These are phyloP conservation scores for Platalea minor DNA, from an alignment of 2,797 vertebrate species.

Conservation along the genomic window DNA sequence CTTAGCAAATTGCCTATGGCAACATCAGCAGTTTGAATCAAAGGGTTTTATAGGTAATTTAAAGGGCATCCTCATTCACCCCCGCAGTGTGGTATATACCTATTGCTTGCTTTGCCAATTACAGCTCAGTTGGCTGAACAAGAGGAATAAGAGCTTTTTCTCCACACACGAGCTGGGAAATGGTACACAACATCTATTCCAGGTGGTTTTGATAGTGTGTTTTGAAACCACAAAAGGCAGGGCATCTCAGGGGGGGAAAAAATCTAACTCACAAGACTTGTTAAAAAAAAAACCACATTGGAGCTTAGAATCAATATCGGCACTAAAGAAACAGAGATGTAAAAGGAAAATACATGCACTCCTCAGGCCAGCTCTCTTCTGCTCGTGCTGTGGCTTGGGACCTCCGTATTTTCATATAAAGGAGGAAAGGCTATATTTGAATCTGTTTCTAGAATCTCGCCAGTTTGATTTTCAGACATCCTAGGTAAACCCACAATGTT, in stretches of 20 bases:
- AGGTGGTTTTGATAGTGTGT: background rate
- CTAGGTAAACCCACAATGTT: background rate
- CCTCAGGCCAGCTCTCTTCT: background rate
- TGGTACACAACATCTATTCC: background rate
- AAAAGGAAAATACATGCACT: background rate
- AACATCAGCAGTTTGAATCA: slow-evolving; percentile 77
- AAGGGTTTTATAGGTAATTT: slow-evolving; percentile 77
- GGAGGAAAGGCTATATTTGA: background rate
- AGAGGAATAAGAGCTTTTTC: background rate
- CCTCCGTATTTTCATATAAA: background rate
- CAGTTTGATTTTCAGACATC: background rate
- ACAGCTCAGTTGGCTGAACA: background rate
- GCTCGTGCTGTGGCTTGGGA: background rate
- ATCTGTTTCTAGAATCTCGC: background rate
- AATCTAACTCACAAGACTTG: background rate
- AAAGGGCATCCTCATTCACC: slow-evolving; percentile 69
- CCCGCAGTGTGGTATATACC: background rate
- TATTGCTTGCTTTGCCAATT: slow-evolving; percentile 18
- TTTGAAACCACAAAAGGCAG: background rate
- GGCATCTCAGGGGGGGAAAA: background rate
- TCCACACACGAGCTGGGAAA: background rate
- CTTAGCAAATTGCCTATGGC: slow-evolving; percentile 79
- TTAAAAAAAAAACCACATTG: background rate
- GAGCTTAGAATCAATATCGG: background rate
- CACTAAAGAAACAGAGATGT: background rate